Evolutionary conservation across 2,888 invertebrate genomes (phyloP), one percentile per base, ranked within the genome.

Genomic region (Icerya purchasi): DNA sequence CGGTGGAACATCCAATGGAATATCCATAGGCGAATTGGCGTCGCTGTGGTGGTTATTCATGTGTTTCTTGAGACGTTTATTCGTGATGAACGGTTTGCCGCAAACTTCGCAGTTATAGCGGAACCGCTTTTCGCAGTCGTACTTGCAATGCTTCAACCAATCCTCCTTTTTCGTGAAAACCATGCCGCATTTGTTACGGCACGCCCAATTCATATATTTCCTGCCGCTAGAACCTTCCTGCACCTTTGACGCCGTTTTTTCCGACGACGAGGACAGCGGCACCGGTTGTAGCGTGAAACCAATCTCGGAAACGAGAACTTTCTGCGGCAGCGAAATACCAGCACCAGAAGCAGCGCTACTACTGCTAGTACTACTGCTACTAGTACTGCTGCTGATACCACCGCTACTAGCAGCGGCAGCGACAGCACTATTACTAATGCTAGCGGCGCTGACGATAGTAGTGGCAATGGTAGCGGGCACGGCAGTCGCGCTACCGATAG

Each of bases 181-280:
- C 14, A 8, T 5, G 5, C 36, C 36, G 64, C 70, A 70, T 52
- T 64, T 58, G 19, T 61, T 61, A 50, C 36, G 5, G 36, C 36
- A 36, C 36, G 36, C n/a, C n/a, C n/a, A n/a, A n/a, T n/a, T n/a
- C n/a, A n/a, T n/a, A n/a, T n/a, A n/a, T n/a, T n/a, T n/a, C n/a
- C n/a, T n/a, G n/a, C n/a, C n/a, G n/a, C n/a, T n/a, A n/a, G n/a
- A n/a, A n/a, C n/a, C n/a, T n/a, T n/a, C n/a, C n/a, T n/a, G n/a
- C n/a, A n/a, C n/a, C n/a, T n/a, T n/a, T n/a, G n/a, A n/a, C n/a
- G n/a, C n/a, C n/a, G n/a, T n/a, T n/a, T n/a, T n/a, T n/a, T n/a
- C n/a, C n/a, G n/a, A n/a, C n/a, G n/a, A n/a, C n/a, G n/a, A n/a
- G n/a, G n/a, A n/a, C n/a, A n/a, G n/a, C n/a, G n/a, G n/a, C n/a